Percentiles rank a stretch among this genome's conserved stretches.
Conservation (phyloP, 2,888 invertebrate species). For the Chrysolina americana region DNA sequence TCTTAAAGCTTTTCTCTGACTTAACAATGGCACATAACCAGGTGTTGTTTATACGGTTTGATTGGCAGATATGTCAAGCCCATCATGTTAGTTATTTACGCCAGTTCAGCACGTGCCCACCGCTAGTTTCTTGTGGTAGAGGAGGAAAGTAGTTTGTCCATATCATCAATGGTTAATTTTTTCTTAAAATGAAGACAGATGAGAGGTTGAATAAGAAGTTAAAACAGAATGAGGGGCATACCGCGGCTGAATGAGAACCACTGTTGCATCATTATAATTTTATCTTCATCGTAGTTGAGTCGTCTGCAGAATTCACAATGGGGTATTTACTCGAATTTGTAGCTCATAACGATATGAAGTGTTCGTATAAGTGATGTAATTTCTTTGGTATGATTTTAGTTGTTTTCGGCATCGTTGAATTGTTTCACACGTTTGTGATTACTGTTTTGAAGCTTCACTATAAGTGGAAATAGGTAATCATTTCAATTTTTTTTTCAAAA, state of each 20-base stretch:
- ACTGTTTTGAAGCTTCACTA: not conserved
- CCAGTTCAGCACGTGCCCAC: constrained; percentile 48
- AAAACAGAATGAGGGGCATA: not conserved
- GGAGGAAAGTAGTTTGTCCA: not conserved
- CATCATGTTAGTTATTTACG: constrained; percentile 55
- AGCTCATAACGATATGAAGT: not conserved
- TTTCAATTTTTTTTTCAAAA: too few relatives aligned
- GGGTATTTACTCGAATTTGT: not conserved
- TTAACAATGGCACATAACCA: constrained; percentile 45
- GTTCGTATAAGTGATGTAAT: constrained; percentile 3
- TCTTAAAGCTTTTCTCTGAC: constrained; percentile 14
- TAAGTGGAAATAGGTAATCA: too few relatives aligned
- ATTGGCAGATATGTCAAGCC: constrained; percentile 55
- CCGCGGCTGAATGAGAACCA: not conserved
- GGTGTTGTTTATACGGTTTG: constrained; percentile 47
- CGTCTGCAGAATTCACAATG: not conserved
- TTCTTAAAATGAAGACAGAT: not conserved
- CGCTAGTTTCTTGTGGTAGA: constrained; percentile 19
- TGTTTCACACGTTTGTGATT: not conserved
- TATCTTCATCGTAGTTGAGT: not conserved
- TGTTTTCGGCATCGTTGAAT: not conserved
- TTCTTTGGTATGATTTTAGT: not conserved
- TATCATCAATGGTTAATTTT: not conserved
- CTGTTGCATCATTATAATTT: constrained; percentile 5
- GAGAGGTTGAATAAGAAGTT: not conserved